Percentiles rank a stretch among this genome's conserved stretches.
phyloP scores from a whole-genome alignment of 2,113 vertebrate species.

The Thalassoma bifasciatum region DNA sequence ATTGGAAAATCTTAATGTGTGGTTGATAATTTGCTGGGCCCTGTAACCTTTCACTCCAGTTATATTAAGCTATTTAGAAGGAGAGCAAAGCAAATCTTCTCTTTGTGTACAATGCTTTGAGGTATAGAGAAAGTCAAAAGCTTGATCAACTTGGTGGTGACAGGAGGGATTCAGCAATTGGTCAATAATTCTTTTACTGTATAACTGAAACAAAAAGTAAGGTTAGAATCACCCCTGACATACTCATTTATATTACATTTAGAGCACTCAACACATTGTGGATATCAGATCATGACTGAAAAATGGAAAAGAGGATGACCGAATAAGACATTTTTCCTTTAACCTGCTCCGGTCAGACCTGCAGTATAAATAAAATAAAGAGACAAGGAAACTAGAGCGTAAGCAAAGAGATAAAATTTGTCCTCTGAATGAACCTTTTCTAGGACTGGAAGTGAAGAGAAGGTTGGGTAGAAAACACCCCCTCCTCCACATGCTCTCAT shows the following conservation, averaged over 20 bases:
- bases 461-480: background rate
- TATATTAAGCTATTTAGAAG: too few species aligned
- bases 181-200: background rate
- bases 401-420: background rate
- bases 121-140: background rate
- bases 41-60: background rate
- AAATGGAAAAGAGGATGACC: background rate
- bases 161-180: background rate
- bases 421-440: conserved; percentile 32
- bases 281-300: background rate
- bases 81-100: too few species aligned
- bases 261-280: background rate
- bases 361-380: conserved; percentile 3
- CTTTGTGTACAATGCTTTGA: too few species aligned
- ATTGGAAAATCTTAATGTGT: conserved; percentile 6
- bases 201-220: background rate
- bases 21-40: background rate
- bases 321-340: conserved; percentile 8
- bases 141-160: background rate
- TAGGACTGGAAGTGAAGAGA: background rate
- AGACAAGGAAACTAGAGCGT: background rate
- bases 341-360: conserved; percentile 12
- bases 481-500: conserved; percentile 28
- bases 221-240: background rate
- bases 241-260: background rate